These are phyloP conservation scores for Triops cancriformis DNA, from an alignment of 1,140 invertebrate genomes.

Conservation along the genomic window DNA sequence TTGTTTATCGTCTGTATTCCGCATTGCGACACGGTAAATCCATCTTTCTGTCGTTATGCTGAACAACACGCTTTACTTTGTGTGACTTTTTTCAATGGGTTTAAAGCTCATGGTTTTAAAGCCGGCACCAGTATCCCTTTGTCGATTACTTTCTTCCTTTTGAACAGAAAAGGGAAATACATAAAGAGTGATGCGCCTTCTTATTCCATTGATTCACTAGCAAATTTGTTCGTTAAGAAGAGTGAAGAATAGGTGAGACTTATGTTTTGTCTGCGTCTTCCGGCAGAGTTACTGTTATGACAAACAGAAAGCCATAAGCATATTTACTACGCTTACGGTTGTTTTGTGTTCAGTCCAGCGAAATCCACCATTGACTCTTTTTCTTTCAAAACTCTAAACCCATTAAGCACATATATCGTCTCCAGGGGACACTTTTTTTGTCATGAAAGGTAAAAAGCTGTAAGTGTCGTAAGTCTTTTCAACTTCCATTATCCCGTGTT, in stretches of 20 bases:
- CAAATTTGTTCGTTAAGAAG: not conserved
- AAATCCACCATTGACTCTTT: not conserved
- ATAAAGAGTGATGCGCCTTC: not conserved
- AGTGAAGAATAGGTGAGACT: not conserved
- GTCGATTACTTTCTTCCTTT: not conserved
- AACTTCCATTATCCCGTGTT: not conserved
- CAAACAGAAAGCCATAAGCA: not conserved
- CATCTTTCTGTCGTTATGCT: not conserved
- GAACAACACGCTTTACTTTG: not conserved
- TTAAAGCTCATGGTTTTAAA: not conserved
- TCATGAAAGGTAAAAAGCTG: not conserved
- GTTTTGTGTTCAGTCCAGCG: not conserved
- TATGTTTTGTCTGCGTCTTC: not conserved
- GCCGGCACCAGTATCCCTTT: not conserved
- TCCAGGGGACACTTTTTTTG: not conserved
- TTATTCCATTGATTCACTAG: not conserved
- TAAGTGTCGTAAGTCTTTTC: not conserved
- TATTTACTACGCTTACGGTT: not conserved
- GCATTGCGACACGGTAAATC: not conserved
- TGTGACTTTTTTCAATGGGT: not conserved
- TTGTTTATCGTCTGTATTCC: not conserved
- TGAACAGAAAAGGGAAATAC: not conserved
- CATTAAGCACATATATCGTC: not conserved
- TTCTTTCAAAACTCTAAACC: not conserved
- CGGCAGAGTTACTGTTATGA: not conserved